Base-by-base conservation (phyloP, 2,113 vertebrate species). In the Nothoprocta pentlandii region DNA sequence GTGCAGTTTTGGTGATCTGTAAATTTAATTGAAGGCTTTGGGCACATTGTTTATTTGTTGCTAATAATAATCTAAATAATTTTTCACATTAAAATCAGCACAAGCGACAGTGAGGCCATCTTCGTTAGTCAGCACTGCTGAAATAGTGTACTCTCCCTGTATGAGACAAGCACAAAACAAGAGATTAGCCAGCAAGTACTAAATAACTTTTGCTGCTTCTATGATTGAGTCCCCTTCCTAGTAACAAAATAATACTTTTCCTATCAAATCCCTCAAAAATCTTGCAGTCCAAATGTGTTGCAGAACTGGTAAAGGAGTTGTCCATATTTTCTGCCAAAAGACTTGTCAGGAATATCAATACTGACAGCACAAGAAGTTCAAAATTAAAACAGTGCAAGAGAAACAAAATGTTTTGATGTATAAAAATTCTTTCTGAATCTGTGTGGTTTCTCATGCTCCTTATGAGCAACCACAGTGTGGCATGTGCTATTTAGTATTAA, bases 91-190 rank as follows among this genome's bases (percentile, higher is more conserved):
- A 3, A 97, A 93, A 19, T 98, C 92, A 6, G 92, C 97, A 39
- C 98, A 98, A 61, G 90, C 95, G 1, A 98, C 70, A 2, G 28
- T 95, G 80, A 32, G 15, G 0, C 2, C 70, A 25, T 98, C 93
- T 95, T 96, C 93, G 22, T 97, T 97, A 34, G 96, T 95, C 32
- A 98, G 62, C 74, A 92, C 87, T 69, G 96, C 78, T 86, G 81
- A 85, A 61, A 97, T 0, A 5, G 69, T 75, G 80, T 97, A 98
- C 56, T 97, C 91, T 84, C 98, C 98, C 98, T 98, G 95, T 25
- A 23, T 26, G 64, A 81, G 61, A 92, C 16, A 94, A 75, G 79
- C 36, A 68, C 12, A 89, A 80, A 95, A 17, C 42, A 42, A 94
- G 82, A 94, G 67, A 42, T 58, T 34, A 92, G 83, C 14, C 58